Evolutionary conservation across 2,797 vertebrate species (phyloP).

Genomic region (Microhierax caerulescens): DNA sequence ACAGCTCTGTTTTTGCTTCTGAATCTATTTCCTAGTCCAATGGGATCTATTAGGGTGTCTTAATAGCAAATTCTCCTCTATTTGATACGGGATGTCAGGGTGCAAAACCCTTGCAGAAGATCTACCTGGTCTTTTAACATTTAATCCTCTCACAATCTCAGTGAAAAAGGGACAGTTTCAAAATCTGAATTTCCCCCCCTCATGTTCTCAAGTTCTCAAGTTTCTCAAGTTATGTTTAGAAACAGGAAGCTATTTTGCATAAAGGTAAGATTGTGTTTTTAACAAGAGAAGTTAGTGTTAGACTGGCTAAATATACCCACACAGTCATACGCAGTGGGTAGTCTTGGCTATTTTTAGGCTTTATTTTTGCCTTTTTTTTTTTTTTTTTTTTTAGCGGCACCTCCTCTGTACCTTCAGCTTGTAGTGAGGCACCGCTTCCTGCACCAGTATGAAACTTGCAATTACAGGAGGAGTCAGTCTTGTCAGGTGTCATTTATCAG

Average conservation of each 20-base stretch:
- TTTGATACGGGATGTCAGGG: not conserved
- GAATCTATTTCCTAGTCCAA: not conserved
- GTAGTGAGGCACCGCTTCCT: constrained; percentile 59
- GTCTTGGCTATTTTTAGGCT: constrained; percentile 70
- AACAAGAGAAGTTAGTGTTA: constrained; percentile 76
- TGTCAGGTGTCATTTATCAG: constrained; percentile 73
- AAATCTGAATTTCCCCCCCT: not conserved
- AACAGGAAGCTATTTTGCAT: constrained; percentile 65
- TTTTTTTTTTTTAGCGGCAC: constrained; percentile 72
- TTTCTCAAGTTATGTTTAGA: constrained; percentile 38
- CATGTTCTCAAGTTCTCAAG: not conserved
- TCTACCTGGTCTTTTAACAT: not conserved
- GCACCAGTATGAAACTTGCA: constrained; percentile 47
- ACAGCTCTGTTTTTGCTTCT: not conserved
- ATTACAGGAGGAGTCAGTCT: constrained; percentile 58
- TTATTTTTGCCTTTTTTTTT: constrained; percentile 71
- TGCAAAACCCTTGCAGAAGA: not conserved
- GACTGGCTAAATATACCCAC: constrained; percentile 81
- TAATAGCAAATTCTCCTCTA: not conserved
- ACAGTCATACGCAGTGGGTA: constrained; percentile 64
- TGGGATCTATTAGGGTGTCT: not conserved
- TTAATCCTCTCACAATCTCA: not conserved
- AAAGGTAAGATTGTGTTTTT: constrained; percentile 58
- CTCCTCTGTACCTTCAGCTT: constrained; percentile 68
- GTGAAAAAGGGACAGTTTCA: not conserved